Evolutionary conservation across 2,113 vertebrate genomes (phyloP).

Genomic region (Prinia subflava): DNA sequence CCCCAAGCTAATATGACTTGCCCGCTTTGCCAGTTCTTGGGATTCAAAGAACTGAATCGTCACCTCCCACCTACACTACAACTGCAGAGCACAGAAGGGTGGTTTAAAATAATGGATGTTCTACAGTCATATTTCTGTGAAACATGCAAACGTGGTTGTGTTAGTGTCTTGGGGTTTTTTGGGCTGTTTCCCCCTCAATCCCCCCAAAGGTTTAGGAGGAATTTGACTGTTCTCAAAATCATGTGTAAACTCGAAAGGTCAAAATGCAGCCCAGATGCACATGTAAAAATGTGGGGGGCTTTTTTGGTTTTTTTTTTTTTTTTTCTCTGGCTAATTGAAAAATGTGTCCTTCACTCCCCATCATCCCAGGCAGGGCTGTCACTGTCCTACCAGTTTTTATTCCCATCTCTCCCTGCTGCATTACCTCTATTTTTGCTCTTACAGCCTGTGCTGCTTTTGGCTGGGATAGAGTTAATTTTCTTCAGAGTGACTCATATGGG

Average conservation of each 20-base stretch:
- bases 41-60: not conserved
- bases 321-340: not conserved
- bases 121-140: not conserved
- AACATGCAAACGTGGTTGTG: not conserved
- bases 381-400: not conserved
- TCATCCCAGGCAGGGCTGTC: not conserved
- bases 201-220: not conserved
- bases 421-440: not conserved
- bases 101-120: not conserved
- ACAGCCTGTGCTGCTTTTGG: not conserved
- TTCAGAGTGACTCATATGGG: not conserved
- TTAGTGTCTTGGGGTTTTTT: not conserved
- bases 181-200: rapidly evolving
- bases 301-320: no score
- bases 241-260: not conserved
- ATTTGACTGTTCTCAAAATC: not conserved
- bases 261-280: not conserved
- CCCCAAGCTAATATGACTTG: not conserved
- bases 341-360: not conserved
- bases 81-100: not conserved
- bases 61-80: not conserved
- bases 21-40: not conserved
- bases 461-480: not conserved
- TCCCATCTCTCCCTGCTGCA: not conserved
- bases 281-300: not conserved